Percentiles rank a stretch among this genome's conserved stretches.
Conservation (phyloP, 2,113 vertebrate genomes). For the Upupa epops region DNA sequence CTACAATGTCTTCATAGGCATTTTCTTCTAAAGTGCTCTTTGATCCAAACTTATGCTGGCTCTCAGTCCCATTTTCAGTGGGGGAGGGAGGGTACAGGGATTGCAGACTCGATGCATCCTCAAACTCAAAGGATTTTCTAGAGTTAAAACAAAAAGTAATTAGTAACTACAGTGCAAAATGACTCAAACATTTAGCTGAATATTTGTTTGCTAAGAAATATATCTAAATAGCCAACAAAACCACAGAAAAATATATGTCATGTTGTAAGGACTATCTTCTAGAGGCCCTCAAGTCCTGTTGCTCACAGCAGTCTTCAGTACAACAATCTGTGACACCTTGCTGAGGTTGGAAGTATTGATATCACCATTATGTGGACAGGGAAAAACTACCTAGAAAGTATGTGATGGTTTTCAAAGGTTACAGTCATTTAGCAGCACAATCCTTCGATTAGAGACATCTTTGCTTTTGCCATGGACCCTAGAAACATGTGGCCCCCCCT, state of each 20-base stretch:
- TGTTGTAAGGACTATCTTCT: neutral
- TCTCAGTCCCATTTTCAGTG: constrained; percentile 91
- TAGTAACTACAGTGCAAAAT: neutral
- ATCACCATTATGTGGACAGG: neutral
- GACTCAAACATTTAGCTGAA: neutral
- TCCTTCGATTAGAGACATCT: neutral
- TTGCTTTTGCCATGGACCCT: neutral
- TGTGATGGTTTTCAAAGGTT: neutral
- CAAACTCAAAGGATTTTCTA: constrained; percentile 93
- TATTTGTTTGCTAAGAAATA: neutral
- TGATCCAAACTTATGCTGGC: constrained; percentile 83
- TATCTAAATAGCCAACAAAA: neutral
- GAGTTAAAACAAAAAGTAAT: constrained; percentile 49
- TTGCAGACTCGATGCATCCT: constrained; percentile 87
- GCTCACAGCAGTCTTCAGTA: neutral
- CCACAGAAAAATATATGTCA: neutral
- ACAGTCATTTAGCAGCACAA: neutral
- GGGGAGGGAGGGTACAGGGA: constrained; percentile 88
- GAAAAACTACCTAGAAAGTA: neutral
- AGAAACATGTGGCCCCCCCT: neutral
- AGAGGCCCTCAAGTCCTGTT: neutral
- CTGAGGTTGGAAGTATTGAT: neutral
- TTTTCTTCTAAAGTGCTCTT: constrained; percentile 99
- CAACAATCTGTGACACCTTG: neutral
- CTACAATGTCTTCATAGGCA: constrained; percentile 96